phyloP scores from a whole-genome alignment of 2,888 invertebrate genomes.

The Odontocolon sp. region DNA sequence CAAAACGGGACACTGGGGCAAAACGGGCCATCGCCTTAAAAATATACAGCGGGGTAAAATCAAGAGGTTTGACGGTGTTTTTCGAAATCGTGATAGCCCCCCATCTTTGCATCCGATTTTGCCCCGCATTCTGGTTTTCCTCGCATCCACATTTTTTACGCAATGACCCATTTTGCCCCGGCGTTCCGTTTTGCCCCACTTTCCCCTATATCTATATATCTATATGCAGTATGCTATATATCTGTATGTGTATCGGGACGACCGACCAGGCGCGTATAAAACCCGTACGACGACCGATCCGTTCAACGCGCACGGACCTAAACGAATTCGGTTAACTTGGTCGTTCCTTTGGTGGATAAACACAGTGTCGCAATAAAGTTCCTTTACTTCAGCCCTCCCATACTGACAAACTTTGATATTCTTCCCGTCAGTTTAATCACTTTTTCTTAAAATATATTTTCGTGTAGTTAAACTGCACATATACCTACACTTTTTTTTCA shows the following conservation, averaged over 20 bases:
- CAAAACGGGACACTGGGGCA: no score
- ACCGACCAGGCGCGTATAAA: conserved; percentile 35
- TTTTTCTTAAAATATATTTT: conserved; percentile 17
- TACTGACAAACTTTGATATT: conserved; percentile 11
- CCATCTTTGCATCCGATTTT: no score
- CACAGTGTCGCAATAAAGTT: conserved; percentile 59
- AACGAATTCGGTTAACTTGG: conserved; percentile 62
- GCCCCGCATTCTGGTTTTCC: no score
- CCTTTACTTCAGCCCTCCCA: conserved; percentile 12
- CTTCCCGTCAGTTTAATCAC: neutral
- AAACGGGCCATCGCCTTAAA: no score
- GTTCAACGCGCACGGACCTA: conserved; percentile 45
- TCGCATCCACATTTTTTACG: no score
- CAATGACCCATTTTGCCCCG: no score
- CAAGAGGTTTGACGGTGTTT: no score
- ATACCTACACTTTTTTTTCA: neutral
- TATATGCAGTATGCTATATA: neutral
- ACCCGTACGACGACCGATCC: conserved; percentile 51
- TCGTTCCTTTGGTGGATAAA: conserved; percentile 59
- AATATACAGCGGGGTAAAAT: no score
- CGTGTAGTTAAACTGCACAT: no score
- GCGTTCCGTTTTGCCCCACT: no score
- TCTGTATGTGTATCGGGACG: neutral
- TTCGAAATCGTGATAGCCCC: no score
- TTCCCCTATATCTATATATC: conserved; percentile 26